A percentile compares a stretch with the other conserved stretches of the same genome.
phyloP scores from a whole-genome alignment of 1,140 invertebrate genomes.

The Pteromalus puparum region DNA sequence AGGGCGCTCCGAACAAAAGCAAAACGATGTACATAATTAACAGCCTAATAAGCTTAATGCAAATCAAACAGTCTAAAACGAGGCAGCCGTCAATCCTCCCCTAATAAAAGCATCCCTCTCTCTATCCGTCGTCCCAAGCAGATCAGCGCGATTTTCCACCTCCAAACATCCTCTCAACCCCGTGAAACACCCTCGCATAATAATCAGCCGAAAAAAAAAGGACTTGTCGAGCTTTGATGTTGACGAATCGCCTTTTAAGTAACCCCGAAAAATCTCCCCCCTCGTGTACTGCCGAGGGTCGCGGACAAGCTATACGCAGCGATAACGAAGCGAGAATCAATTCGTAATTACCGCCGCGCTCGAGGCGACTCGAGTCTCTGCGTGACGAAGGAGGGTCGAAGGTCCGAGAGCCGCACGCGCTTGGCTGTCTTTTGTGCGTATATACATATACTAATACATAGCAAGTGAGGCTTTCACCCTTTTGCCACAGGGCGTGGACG shows the following conservation, averaged over 20 bases:
- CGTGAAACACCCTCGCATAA: conserved; percentile 16
- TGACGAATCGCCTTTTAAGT: conserved; percentile 39
- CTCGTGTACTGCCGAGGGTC: conserved; percentile 13
- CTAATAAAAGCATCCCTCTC: neutral
- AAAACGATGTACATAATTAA: neutral
- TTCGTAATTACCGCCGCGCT: conserved; percentile 41
- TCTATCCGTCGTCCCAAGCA: neutral
- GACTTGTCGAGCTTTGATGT: conserved; percentile 34
- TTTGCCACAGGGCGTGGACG: neutral
- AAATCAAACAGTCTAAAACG: neutral
- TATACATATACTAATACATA: neutral
- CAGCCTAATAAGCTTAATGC: neutral
- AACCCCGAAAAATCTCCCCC: neutral
- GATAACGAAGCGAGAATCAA: conserved; percentile 50
- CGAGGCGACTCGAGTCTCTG: neutral
- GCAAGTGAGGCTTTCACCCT: neutral
- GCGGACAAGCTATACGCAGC: neutral
- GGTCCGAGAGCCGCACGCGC: conserved; percentile 30
- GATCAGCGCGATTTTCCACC: neutral
- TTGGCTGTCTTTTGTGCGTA: neutral
- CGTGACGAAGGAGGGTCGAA: conserved; percentile 4
- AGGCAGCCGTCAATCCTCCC: neutral
- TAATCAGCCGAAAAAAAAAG: conserved; percentile 1
- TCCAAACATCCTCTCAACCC: neutral
- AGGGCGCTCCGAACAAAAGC: neutral